Evolutionary conservation across 2,888 invertebrate genomes (phyloP), one percentile per base, ranked within the genome.

Genomic region (Aporophyla nigra): DNA sequence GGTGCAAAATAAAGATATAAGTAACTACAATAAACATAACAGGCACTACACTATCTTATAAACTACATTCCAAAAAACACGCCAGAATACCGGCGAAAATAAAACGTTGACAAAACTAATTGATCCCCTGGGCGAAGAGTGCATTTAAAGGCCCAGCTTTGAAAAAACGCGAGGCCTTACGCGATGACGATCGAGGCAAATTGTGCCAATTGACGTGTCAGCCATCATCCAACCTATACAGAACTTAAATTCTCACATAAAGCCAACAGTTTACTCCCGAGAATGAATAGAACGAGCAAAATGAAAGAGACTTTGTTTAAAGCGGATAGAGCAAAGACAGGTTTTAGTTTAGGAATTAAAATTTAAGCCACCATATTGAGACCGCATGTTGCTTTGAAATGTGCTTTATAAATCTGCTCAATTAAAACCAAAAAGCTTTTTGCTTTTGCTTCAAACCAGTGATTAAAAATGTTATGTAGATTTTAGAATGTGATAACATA

Each of bases 331-430:
- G 21, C 24, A 63, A 58, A 72, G 76, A 72, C 56, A 66, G 63
- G 62, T 62, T 75, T 68, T 75, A 82, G 67, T 54, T 81, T 46
- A 21, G 49, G 72, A 54, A 78, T 83, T 79, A 79, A 83, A 78
- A 56, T 76, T 59, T 75, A 78, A 83, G 58, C 66, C 79, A 27
- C 61, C 68, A 54, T 78, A 67, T 56, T 70, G 58, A 56, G 46
- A 59, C 66, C 69, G 54, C 62, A 70, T 43, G 65, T 58, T 56
- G 78, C 58, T 66, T 77, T 66, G 14, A 77, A 77, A 65, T 56
- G 24, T 76, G 43, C 59, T 77, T 65, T 65, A 65, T 61, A 83
- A 77, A 83, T 65, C 71, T 72, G 72, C 51, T 59, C 46, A 81
- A 62, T 83, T 81, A 78, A 16, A 83, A 61, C 40, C 53, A 40